phyloP scores from a whole-genome alignment of 2,113 vertebrate species.

The Gavia stellata region DNA sequence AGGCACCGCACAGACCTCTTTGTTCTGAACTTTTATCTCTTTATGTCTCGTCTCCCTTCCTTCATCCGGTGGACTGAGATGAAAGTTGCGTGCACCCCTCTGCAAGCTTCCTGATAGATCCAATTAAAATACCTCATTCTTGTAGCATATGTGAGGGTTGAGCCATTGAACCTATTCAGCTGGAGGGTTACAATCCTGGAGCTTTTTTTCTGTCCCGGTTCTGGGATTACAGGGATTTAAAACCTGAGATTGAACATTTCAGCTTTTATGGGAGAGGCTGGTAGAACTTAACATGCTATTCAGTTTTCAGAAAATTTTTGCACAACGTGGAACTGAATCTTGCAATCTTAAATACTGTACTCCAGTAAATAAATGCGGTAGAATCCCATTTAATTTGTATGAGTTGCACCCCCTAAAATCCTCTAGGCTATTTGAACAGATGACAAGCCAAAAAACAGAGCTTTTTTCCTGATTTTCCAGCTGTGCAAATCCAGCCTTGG shows the following conservation, averaged over 20 bases:
- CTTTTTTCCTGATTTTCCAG: neutral
- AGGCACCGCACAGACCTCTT: neutral
- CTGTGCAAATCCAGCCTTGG: conserved; percentile 4
- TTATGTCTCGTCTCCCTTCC: neutral
- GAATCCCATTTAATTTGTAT: conserved; percentile 14
- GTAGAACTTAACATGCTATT: neutral
- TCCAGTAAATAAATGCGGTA: neutral
- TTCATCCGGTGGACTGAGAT: neutral
- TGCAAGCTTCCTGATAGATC: neutral
- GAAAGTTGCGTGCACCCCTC: neutral
- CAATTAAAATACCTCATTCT: neutral
- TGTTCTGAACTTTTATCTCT: conserved; percentile 17
- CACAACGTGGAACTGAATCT: neutral
- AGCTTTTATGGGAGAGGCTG: neutral
- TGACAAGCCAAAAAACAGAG: neutral
- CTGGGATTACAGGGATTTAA: neutral
- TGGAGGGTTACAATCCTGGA: neutral
- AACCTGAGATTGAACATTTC: neutral
- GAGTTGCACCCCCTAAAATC: neutral
- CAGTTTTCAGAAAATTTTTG: neutral
- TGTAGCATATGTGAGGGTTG: neutral
- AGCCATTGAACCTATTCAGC: neutral
- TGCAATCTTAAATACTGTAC: neutral
- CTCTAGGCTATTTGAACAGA: conserved; percentile 15
- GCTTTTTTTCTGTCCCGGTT: neutral